These are phyloP conservation scores for Callionymus lyra DNA, from an alignment of 2,113 vertebrate genomes.

Conservation along the genomic window DNA sequence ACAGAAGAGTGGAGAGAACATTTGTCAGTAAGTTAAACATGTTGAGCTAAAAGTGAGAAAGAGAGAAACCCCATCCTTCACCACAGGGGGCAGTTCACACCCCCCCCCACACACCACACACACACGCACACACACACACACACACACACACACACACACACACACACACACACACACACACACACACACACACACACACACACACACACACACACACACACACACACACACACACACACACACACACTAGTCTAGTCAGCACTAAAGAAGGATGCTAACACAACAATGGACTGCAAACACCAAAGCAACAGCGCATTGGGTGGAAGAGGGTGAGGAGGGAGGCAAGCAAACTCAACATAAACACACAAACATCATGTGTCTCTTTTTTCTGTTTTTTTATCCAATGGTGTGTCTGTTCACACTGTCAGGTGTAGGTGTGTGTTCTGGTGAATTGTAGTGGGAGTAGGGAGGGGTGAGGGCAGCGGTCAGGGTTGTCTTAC, in stretches of 20 bases:
- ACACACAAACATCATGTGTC: slow-evolving; percentile 17
- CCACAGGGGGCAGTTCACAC: background rate
- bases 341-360: slow-evolving; percentile 23
- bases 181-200: background rate
- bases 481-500: slow-evolving; percentile 62
- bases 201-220: too few species aligned
- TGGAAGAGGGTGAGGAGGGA: slow-evolving; percentile 20
- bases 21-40: slow-evolving; percentile 1
- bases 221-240: too few species aligned
- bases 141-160: slow-evolving; percentile 6
- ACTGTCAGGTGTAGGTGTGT: slow-evolving; percentile 1
- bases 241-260: slow-evolving; percentile 10
- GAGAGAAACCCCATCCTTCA: slow-evolving; percentile 19
- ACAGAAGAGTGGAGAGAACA: slow-evolving; percentile 3
- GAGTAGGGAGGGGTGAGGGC: slow-evolving; percentile 5
- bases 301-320: slow-evolving; percentile 27
- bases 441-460: background rate
- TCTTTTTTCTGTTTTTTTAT: background rate
- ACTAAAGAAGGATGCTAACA: background rate
- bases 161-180: slow-evolving; percentile 3
- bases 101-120: too few species aligned
- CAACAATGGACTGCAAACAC: slow-evolving; percentile 13
- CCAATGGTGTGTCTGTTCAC: slow-evolving; percentile 2
- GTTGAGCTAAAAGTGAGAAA: background rate
- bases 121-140: slow-evolving; percentile 1